phyloP scores from a whole-genome alignment of 1,140 invertebrate species.

The Lineus longissimus region DNA sequence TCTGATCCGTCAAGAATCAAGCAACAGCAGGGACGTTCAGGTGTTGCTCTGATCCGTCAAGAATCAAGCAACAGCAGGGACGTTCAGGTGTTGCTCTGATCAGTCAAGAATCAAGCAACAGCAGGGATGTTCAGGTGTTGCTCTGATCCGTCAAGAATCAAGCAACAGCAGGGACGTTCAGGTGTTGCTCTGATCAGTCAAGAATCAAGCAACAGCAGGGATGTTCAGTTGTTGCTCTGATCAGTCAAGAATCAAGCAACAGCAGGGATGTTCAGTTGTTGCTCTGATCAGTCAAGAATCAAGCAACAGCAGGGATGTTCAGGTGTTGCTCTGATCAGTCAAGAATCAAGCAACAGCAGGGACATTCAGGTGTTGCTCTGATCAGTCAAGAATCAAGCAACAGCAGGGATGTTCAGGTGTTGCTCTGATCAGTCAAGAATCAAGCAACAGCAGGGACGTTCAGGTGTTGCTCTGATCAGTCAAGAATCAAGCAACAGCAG shows the following conservation, averaged over 20 bases:
- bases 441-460: too few relatives aligned
- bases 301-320: conserved; percentile 22
- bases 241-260: neutral
- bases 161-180: too few relatives aligned
- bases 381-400: conserved; percentile 20
- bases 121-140: conserved; percentile 31
- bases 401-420: conserved; percentile 27
- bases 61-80: too few relatives aligned
- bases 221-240: conserved; percentile 32
- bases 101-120: conserved; percentile 19
- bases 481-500: conserved; percentile 21
- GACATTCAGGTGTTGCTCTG: too few relatives aligned
- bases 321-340: conserved; percentile 28
- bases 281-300: too few relatives aligned
- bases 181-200: too few relatives aligned
- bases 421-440: conserved; percentile 22
- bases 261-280: too few relatives aligned
- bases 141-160: conserved; percentile 18
- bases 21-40: conserved; percentile 25
- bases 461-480: too few relatives aligned
- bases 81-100: too few relatives aligned
- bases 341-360: too few relatives aligned
- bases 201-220: conserved; percentile 21
- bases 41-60: conserved; percentile 27
- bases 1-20: conserved; percentile 18